Conservation (phyloP, 2,797 vertebrate species). For the Dromococcyx pavoninus region DNA sequence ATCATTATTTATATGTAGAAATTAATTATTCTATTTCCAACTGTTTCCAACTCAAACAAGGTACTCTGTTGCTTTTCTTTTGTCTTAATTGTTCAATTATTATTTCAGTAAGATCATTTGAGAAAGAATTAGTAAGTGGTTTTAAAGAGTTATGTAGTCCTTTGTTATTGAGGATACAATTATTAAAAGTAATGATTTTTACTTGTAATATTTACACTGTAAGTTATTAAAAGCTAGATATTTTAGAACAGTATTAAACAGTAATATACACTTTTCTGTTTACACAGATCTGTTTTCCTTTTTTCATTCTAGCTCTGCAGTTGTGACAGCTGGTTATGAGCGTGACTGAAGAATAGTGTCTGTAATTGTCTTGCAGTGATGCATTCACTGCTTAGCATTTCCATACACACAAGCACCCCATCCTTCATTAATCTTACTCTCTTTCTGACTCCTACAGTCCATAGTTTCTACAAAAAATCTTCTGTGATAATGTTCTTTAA, state of each 20-base stretch:
- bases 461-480: neutral
- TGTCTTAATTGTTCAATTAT: neutral
- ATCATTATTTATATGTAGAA: slow-evolving; percentile 10
- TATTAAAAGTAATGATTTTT: neutral
- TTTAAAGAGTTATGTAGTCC: neutral
- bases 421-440: neutral
- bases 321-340: neutral
- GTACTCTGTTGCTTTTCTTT: slow-evolving; percentile 1
- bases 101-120: slow-evolving; percentile 12
- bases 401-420: neutral
- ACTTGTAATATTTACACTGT: neutral
- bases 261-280: neutral
- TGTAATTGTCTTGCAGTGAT: rapidly evolving
- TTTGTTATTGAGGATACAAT: neutral
- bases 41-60: neutral
- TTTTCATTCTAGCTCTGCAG: neutral
- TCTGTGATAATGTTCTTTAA: neutral
- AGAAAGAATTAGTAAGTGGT: neutral
- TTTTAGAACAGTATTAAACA: neutral
- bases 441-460: neutral
- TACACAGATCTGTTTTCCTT: neutral
- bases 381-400: neutral
- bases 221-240: neutral
- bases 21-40: neutral
- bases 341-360: neutral